Conservation (phyloP, 2,113 vertebrate genomes). For the Thomomys bottae region DNA sequence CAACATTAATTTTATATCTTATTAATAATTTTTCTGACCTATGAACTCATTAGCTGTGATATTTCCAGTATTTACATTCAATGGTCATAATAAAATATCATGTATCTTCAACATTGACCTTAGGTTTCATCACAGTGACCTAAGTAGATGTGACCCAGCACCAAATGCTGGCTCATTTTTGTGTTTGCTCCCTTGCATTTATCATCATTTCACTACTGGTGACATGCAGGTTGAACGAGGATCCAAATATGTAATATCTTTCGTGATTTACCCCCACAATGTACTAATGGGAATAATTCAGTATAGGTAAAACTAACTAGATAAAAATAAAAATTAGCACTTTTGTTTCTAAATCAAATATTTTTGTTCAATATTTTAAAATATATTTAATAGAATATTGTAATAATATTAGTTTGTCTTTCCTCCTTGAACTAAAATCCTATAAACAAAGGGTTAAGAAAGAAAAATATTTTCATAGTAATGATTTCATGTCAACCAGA, state of each 20-base stretch:
- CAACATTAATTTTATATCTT: background rate
- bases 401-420: too few species aligned
- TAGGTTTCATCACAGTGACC: background rate
- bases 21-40: background rate
- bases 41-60: constrained; percentile 28
- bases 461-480: constrained; percentile 19
- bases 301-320: background rate
- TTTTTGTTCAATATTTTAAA: background rate
- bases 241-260: background rate
- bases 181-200: too few species aligned
- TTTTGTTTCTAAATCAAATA: background rate
- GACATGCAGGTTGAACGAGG: background rate
- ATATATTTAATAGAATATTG: background rate
- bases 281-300: background rate
- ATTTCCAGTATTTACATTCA: background rate
- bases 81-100: constrained; percentile 14
- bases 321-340: background rate
- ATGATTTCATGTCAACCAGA: background rate
- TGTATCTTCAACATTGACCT: background rate
- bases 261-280: background rate
- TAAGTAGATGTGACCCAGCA: background rate
- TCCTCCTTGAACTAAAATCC: too few species aligned
- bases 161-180: background rate
- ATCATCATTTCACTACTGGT: too few species aligned
- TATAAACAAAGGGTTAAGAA: background rate